Evolutionary conservation across 2,888 invertebrate species (phyloP).

Genomic region (Cabera pusaria): DNA sequence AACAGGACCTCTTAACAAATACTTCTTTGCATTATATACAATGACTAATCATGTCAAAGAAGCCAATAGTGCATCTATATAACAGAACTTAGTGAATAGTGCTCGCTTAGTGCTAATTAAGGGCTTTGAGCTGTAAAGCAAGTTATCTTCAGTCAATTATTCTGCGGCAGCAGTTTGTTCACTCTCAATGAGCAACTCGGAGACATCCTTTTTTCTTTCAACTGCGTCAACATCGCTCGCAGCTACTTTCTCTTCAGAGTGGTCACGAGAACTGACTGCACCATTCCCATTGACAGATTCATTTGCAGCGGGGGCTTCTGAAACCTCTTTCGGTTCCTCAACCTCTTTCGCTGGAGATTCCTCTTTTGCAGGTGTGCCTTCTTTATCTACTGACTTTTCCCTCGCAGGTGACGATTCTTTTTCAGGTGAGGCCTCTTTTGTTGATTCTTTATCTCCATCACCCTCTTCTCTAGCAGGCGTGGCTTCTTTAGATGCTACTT

Average conservation of each 20-base stretch:
- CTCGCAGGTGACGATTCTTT: conserved; percentile 46
- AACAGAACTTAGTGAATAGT: conserved; percentile 70
- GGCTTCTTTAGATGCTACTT: conserved; percentile 41
- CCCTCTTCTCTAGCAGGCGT: conserved; percentile 46
- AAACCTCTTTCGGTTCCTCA: conserved; percentile 46
- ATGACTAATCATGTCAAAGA: conserved; percentile 72
- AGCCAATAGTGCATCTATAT: conserved; percentile 55
- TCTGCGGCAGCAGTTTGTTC: conserved; percentile 67
- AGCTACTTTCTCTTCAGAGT: conserved; percentile 64
- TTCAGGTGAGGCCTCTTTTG: conserved; percentile 35
- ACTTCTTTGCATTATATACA: conserved; percentile 73
- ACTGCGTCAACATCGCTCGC: conserved; percentile 34
- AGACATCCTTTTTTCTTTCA: conserved; percentile 62
- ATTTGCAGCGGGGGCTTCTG: conserved; percentile 56
- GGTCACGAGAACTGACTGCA: conserved; percentile 67
- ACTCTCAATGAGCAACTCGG: conserved; percentile 70
- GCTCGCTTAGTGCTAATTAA: conserved; percentile 72
- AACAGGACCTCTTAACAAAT: conserved; percentile 64
- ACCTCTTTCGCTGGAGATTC: conserved; percentile 50
- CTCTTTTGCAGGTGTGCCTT: conserved; percentile 44
- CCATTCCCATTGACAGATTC: conserved; percentile 69
- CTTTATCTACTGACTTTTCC: conserved; percentile 56
- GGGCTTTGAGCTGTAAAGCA: conserved; percentile 73
- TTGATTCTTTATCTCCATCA: conserved; percentile 23
- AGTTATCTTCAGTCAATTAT: conserved; percentile 55